These are phyloP conservation scores for Hycleus phaleratus DNA, from an alignment of 1,140 invertebrate genomes.

Conservation along the genomic window DNA sequence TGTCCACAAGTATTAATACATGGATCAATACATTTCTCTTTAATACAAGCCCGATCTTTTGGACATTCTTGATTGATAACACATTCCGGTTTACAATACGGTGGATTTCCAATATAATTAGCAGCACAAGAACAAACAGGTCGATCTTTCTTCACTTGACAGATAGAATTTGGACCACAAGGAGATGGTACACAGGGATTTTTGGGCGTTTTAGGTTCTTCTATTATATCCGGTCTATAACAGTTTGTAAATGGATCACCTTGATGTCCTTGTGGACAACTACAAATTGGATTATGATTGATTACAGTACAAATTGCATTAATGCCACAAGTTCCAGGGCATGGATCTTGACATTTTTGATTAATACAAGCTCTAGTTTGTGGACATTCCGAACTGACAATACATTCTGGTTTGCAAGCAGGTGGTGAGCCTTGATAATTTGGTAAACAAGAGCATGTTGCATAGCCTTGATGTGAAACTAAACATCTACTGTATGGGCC, in stretches of 20 bases:
- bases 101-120: constrained; percentile 65
- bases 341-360: constrained; percentile 69
- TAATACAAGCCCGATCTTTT: constrained; percentile 65
- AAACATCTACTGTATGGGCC: constrained; percentile 71
- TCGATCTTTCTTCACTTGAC: constrained; percentile 67
- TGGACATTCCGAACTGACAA: constrained; percentile 70
- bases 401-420: constrained; percentile 70
- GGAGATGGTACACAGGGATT: constrained; percentile 73
- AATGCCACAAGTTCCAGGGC: constrained; percentile 67
- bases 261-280: constrained; percentile 60
- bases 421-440: constrained; percentile 71
- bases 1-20: constrained; percentile 66
- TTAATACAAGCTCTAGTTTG: constrained; percentile 71
- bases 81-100: constrained; percentile 68
- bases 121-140: constrained; percentile 71
- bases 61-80: constrained; percentile 68
- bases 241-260: constrained; percentile 78
- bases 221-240: constrained; percentile 40
- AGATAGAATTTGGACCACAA: constrained; percentile 79
- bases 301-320: constrained; percentile 66
- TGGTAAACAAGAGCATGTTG: constrained; percentile 72
- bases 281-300: constrained; percentile 78
- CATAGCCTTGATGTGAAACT: constrained; percentile 59
- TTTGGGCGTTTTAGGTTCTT: constrained; percentile 41
- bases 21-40: constrained; percentile 71